Evolutionary conservation across 2,888 invertebrate genomes (phyloP), one percentile per base, ranked within the genome.

Genomic region (Eristalinus sepulchralis): DNA sequence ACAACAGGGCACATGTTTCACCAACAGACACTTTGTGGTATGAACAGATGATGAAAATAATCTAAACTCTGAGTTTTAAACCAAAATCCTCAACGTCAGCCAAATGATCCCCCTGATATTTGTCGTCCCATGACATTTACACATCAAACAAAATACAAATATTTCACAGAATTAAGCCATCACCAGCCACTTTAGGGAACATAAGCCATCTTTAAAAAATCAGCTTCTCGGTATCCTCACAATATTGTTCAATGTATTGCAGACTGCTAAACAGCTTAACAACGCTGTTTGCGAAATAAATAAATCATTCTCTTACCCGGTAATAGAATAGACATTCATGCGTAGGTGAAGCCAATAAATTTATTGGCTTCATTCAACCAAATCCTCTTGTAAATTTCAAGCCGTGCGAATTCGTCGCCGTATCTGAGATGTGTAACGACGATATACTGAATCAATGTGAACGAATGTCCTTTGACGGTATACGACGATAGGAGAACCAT

Each of bases 361-460:
- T 47, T 17, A 27, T 8, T 17, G 17, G 47, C n/a, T 47, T 17
- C 47, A 47, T 47, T 47, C 47, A 47, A 17, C 8, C 8, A 47
- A 47, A 47, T 47, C 17, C n/a, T n/a, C 39, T 5, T 17, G n/a
- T 47, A 17, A 17, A 47, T 47, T 47, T 8, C 47, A 17, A 2
- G 8, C 6, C 17, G 17, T 47, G 47, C 17, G 17, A 47, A 47
- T 47, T 17, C 17, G 17, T 47, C 47, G 8, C 47, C n/a, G n/a
- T 47, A 47, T 47, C 47, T 47, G 17, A 47, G 47, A 47, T n/a
- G 17, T 47, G 17, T 47, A 17, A 47, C 8, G 47, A 17, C 47
- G 66, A 64, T 64, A 59, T n/a, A 72, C 64, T 64, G 71, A 79
- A 71, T 79, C 79, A 79, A 66, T 72, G 66, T 66, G 71, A 47